These are phyloP conservation scores for Pimephales promelas DNA, from an alignment of 2,113 vertebrate genomes.

Conservation along the genomic window DNA sequence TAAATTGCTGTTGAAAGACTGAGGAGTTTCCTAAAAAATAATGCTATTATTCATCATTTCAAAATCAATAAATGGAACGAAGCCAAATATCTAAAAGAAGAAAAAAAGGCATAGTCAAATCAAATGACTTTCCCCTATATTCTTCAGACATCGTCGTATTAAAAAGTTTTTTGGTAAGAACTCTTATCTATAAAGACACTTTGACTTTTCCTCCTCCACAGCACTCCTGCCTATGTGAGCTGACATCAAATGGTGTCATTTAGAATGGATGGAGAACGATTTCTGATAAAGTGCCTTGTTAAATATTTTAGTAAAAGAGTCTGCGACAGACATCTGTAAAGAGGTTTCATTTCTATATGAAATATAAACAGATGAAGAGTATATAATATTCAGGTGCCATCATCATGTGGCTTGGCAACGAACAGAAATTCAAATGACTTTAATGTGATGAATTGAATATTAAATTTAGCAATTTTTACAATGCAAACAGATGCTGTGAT, in stretches of 20 bases:
- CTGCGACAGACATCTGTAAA: background rate
- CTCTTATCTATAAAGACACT: background rate
- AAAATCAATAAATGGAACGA: background rate
- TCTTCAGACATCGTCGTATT: background rate
- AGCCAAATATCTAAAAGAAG: background rate
- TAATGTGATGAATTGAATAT: background rate
- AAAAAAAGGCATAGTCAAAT: background rate
- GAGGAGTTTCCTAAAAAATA: background rate
- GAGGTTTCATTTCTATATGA: background rate
- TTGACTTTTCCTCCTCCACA: background rate
- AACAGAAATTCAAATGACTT: background rate
- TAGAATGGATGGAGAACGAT: background rate
- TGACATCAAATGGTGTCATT: background rate
- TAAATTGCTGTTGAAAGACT: background rate
- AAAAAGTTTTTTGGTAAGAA: background rate
- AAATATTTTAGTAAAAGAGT: conserved; percentile 20
- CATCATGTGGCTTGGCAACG: background rate
- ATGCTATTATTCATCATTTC: background rate
- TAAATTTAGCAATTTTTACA: background rate
- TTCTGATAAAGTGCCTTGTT: conserved; percentile 17
- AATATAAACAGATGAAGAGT: background rate
- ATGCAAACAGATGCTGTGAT: background rate
- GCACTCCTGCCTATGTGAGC: background rate
- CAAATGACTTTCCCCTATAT: background rate
- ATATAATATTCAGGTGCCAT: background rate